phyloP scores from a whole-genome alignment of 1,140 invertebrate genomes.

The Leptoteleia sp. region DNA sequence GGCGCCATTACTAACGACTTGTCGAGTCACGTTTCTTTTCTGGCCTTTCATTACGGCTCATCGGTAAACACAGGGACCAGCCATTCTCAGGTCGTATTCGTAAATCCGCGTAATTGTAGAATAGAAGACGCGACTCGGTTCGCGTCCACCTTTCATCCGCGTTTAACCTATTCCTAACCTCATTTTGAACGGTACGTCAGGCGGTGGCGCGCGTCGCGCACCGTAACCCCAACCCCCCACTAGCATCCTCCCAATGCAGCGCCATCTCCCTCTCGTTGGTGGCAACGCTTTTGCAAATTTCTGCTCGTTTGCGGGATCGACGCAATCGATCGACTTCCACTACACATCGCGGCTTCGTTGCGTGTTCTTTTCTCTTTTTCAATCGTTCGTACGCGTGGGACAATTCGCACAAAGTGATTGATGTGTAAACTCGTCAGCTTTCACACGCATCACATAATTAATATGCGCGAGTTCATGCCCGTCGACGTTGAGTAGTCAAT shows the following conservation, averaged over 20 bases:
- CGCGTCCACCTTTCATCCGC: neutral
- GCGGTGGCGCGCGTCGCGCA: neutral
- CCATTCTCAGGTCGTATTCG: constrained; percentile 4
- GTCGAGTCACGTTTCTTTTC: constrained; percentile 35
- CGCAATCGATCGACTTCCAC: constrained; percentile 28
- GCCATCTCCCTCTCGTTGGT: constrained; percentile 22
- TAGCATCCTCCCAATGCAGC: constrained; percentile 4
- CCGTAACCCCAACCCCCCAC: neutral
- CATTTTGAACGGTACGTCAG: constrained; percentile 7
- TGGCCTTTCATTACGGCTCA: constrained; percentile 26
- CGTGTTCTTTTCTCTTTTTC: neutral
- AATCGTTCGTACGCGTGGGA: constrained; percentile 1
- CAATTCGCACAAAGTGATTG: constrained; percentile 8
- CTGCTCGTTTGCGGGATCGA: constrained; percentile 22
- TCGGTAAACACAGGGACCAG: constrained; percentile 16
- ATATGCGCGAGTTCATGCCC: no score
- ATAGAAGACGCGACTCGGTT: neutral
- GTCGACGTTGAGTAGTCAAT: no score
- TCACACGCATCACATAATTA: no score
- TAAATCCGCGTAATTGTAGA: constrained; percentile 15
- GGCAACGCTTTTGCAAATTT: constrained; percentile 25
- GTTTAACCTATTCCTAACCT: constrained; percentile 22
- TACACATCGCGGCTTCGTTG: constrained; percentile 8
- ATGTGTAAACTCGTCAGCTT: constrained; percentile 6
- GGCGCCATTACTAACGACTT: constrained; percentile 45